Conservation (phyloP, 2,113 vertebrate species). For the Narcine bancroftii region DNA sequence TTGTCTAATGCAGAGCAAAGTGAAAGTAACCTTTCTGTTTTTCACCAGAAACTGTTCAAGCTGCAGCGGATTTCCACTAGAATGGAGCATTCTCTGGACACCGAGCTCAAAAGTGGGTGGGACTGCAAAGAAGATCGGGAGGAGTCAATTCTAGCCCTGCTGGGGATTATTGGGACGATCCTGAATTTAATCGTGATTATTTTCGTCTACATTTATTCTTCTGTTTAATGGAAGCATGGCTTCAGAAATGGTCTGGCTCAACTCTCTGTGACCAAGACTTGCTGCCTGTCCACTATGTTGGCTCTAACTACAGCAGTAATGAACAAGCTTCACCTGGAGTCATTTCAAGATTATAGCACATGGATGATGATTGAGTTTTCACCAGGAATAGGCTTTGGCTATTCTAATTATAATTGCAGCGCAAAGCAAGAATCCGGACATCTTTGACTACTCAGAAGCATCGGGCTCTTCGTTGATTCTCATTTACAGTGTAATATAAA, state of each 20-base stretch:
- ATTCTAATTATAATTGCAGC: not conserved
- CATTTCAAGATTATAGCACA: not conserved
- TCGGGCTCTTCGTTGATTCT: too few species aligned
- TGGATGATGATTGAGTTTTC: not conserved
- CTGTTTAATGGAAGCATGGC: not conserved
- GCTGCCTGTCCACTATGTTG: too few species aligned
- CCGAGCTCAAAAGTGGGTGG: not conserved
- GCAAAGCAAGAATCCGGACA: not conserved
- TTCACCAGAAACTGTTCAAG: not conserved
- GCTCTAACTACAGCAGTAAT: not conserved
- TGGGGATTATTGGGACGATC: constrained; percentile 29
- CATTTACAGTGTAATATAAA: too few species aligned
- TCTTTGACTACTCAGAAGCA: not conserved
- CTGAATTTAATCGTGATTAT: constrained; percentile 33
- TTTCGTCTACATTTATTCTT: constrained; percentile 35
- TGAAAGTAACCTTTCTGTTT: not conserved
- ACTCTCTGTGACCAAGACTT: too few species aligned
- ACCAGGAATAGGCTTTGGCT: not conserved
- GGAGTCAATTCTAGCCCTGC: constrained; percentile 27
- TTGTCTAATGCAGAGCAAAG: not conserved
- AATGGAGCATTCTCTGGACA: not conserved
- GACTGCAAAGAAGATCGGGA: not conserved
- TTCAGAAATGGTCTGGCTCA: too few species aligned
- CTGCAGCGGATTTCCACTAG: not conserved
- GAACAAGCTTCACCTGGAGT: not conserved